phyloP scores from a whole-genome alignment of 2,797 vertebrate species.

The Melanogrammus aeglefinus region DNA sequence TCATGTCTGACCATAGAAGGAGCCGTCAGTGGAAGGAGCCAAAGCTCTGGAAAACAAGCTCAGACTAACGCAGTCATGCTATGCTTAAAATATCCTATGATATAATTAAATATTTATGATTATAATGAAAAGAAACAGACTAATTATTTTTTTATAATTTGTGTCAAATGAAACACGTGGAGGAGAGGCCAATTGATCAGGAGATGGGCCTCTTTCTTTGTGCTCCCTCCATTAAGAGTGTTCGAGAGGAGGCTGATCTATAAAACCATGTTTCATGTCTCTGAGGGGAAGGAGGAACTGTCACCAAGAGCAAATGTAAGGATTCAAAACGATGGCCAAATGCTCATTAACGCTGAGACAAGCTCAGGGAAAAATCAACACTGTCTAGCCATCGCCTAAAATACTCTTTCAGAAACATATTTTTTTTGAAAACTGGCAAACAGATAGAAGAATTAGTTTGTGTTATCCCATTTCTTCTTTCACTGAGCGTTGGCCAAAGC shows the following conservation, averaged over 20 bases:
- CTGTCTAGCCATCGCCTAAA: not conserved
- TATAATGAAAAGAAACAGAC: no score
- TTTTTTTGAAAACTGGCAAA: not conserved
- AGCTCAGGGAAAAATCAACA: conserved; percentile 55
- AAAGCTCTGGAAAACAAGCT: no score
- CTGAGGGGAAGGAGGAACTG: conserved; percentile 45
- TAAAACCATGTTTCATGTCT: conserved; percentile 51
- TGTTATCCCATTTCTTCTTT: not conserved
- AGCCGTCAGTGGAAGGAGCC: no score
- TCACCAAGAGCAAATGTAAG: conserved; percentile 45
- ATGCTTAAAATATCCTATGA: no score
- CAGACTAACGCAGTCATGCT: no score
- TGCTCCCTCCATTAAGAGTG: conserved; percentile 51
- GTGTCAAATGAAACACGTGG: conserved; percentile 55
- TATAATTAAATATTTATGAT: no score
- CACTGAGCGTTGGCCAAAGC: not conserved
- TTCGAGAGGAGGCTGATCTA: conserved; percentile 51
- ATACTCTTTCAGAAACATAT: no score
- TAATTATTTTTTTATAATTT: conserved; percentile 5
- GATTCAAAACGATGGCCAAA: conserved; percentile 47
- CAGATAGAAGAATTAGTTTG: not conserved
- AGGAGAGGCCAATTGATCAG: conserved; percentile 55
- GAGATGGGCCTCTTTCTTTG: conserved; percentile 48
- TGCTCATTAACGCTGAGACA: conserved; percentile 57
- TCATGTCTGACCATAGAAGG: no score